Conservation (phyloP, 2,113 vertebrate genomes). For the Passer domesticus region DNA sequence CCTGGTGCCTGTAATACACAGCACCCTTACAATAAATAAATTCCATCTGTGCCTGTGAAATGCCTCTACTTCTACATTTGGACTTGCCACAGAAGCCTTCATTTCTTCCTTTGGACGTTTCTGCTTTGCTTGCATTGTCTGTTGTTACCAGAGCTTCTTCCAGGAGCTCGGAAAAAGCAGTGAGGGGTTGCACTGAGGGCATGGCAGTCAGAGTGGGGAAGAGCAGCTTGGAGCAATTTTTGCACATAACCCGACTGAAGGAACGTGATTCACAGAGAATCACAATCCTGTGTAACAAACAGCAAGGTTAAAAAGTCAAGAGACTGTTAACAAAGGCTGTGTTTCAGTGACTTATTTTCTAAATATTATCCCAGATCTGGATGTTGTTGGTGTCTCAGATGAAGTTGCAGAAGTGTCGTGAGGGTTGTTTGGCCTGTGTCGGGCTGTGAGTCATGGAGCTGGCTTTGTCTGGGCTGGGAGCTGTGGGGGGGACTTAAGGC, state of each 20-base stretch:
- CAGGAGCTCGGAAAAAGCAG: neutral
- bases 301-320: neutral
- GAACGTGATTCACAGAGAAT: neutral
- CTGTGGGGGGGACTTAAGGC: conserved; percentile 45
- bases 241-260: neutral
- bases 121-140: neutral
- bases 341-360: neutral
- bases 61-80: neutral
- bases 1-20: neutral
- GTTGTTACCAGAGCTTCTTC: neutral
- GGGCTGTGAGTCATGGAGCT: conserved; percentile 56
- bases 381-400: neutral
- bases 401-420: conserved; percentile 15
- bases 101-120: neutral
- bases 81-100: neutral
- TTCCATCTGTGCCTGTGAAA: neutral
- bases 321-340: neutral
- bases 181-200: neutral
- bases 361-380: neutral
- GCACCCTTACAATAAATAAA: neutral
- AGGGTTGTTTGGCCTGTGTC: conserved; percentile 33
- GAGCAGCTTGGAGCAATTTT: neutral
- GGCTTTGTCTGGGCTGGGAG: conserved; percentile 49
- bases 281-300: neutral
- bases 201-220: neutral